These are phyloP conservation scores for Limnephilus marmoratus DNA, from an alignment of 2,888 invertebrate species.

Conservation along the genomic window DNA sequence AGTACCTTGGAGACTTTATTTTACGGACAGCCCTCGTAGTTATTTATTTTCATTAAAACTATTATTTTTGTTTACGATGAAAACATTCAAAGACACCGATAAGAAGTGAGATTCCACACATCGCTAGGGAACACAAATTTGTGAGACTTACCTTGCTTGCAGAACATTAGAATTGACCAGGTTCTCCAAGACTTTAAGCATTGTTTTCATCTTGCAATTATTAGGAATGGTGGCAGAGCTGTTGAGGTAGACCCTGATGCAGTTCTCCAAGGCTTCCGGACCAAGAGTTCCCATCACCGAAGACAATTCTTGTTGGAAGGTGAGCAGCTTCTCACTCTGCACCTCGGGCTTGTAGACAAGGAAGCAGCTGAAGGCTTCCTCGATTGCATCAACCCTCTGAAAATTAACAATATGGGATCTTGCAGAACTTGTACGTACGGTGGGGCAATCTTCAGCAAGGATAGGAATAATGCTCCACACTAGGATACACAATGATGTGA, in stretches of 20 bases:
- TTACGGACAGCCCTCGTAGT: too few relatives aligned
- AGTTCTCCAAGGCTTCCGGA: constrained; percentile 85
- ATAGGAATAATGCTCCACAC: neutral
- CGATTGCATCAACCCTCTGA: constrained; percentile 89
- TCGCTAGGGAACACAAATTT: neutral
- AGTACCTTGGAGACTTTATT: too few relatives aligned
- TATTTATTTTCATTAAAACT: neutral
- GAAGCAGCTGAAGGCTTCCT: constrained; percentile 93
- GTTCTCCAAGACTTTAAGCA: constrained; percentile 86
- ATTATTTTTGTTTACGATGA: neutral
- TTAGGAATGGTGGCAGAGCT: constrained; percentile 86
- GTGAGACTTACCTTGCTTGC: constrained; percentile 81
- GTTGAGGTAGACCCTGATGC: constrained; percentile 85
- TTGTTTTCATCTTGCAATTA: constrained; percentile 84
- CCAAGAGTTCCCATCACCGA: constrained; percentile 81
- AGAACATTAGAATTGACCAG: constrained; percentile 85
- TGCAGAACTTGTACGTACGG: neutral
- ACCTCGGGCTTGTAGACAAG: constrained; percentile 86
- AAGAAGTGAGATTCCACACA: neutral
- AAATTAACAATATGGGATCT: constrained; percentile 66
- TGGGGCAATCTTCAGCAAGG: neutral
- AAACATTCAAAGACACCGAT: neutral
- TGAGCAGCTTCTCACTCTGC: constrained; percentile 82
- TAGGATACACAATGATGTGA: neutral
- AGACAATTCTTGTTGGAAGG: constrained; percentile 84